Evolutionary conservation across 1,140 invertebrate genomes (phyloP).

Genomic region (Zophobas morio): DNA sequence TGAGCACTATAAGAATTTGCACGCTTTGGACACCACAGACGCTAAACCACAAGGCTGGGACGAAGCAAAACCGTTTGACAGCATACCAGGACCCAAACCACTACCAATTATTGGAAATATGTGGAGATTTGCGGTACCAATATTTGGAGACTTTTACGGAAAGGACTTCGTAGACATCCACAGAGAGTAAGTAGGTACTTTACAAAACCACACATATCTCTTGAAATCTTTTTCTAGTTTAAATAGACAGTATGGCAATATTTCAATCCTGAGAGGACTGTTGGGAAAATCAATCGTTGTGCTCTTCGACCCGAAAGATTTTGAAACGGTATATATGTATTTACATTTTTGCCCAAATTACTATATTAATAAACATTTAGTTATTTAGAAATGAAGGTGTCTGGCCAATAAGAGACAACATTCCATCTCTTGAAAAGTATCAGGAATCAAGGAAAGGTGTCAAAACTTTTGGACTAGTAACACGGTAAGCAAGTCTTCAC

Average conservation of each 20-base stretch:
- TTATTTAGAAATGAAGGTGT: slow-evolving; percentile 54
- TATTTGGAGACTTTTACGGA: slow-evolving; percentile 52
- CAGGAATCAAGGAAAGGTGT: slow-evolving; percentile 1
- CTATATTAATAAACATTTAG: slow-evolving; percentile 22
- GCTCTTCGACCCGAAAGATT: slow-evolving; percentile 52
- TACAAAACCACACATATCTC: too few species aligned
- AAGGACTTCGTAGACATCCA: slow-evolving; percentile 49
- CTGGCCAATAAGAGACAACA: slow-evolving; percentile 49
- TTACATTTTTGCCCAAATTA: too few species aligned
- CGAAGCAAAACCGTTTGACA: slow-evolving; percentile 64
- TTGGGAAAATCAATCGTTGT: slow-evolving; percentile 30
- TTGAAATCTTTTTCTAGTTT: slow-evolving; percentile 44
- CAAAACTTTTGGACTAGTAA: neutral
- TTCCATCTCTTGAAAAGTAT: slow-evolving; percentile 50
- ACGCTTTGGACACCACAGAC: slow-evolving; percentile 16
- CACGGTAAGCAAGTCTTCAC: neutral
- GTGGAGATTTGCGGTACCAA: slow-evolving; percentile 62
- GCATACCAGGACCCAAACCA: slow-evolving; percentile 70
- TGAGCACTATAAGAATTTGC: slow-evolving; percentile 11
- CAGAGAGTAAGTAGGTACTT: slow-evolving; percentile 33
- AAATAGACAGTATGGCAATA: slow-evolving; percentile 49
- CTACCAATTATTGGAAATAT: slow-evolving; percentile 68
- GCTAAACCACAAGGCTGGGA: slow-evolving; percentile 58
- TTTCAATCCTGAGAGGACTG: slow-evolving; percentile 45
- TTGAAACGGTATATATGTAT: slow-evolving; percentile 49